A percentile compares a stretch with the other conserved stretches of the same genome.
Conservation (phyloP, 2,797 vertebrate genomes). For the Phoxinus dragarum region DNA sequence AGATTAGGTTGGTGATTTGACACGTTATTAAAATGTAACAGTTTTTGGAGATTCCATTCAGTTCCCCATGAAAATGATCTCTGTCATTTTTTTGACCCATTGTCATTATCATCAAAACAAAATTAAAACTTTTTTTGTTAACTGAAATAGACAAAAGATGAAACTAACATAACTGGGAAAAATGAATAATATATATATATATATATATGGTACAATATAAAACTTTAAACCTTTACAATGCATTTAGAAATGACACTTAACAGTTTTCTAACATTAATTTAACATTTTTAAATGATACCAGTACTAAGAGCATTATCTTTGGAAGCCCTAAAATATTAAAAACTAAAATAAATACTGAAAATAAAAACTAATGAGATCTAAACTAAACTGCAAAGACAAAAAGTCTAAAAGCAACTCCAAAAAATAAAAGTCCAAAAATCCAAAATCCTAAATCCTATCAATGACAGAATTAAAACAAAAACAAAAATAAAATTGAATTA, state of each 20-base stretch:
- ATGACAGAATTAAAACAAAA: slow-evolving; percentile 29
- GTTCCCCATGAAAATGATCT: neutral
- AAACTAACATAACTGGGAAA: neutral
- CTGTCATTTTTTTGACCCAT: neutral
- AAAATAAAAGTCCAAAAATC: neutral
- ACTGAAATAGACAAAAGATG: neutral
- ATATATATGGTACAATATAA: neutral
- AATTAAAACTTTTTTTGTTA: neutral
- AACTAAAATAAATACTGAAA: neutral
- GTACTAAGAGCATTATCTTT: neutral
- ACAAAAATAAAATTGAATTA: neutral
- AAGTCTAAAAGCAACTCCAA: neutral
- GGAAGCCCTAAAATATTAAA: neutral
- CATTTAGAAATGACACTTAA: neutral
- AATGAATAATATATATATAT: too few relatives aligned
- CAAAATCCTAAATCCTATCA: neutral
- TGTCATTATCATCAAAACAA: neutral
- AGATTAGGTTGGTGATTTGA: neutral
- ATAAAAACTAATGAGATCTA: neutral
- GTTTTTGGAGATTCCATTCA: neutral
- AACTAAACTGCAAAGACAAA: neutral
- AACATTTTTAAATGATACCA: neutral
- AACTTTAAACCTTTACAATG: neutral
- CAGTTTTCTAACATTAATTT: neutral
- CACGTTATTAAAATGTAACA: neutral